Base-by-base conservation (phyloP, 2,888 invertebrate species). In the Campaea margaritaria region DNA sequence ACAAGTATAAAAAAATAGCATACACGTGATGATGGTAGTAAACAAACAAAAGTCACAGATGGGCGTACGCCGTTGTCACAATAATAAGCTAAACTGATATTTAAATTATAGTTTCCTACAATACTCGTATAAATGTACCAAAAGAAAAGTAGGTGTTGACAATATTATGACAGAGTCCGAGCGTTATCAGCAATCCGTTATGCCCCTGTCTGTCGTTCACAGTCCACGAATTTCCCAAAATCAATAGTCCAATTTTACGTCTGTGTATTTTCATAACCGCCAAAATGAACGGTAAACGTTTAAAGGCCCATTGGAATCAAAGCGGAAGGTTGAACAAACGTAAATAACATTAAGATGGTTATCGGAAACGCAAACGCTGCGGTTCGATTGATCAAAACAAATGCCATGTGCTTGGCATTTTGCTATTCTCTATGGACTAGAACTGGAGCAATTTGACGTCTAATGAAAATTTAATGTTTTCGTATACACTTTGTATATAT, bases 221-320 rank as follows among this genome's bases (percentile, higher is more conserved):
- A 36, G 58, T 47, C 11, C 34, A 16, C 34, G 50, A 41, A 50
- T 50, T 46, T 46, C 46, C 28, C 39, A 49, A 48, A 48, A 58
- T 58, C 53, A 53, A 49, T 58, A 49, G 39, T 52, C 48, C 39
- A 52, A 52, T 52, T 53, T 58, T 31, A 28, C 16, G 48, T 39
- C 31, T 48, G 47, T 48, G 28, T 53, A 51, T 47, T 58, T 41
- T 48, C 36, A 42, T 45, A 42, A 43, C 42, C 11, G 14, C 27
- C 43, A 49, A 58, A 53, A 21, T 48, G 48, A 54, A 49, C 53
- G 31, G 34, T 10, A 4, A 28, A 43, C 58, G 64, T 58, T 58
- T 56, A 76, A 67, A 59, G 10, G 15, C 44, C 55, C 48, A 52
- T 63, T 63, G 28, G 39, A 41, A 56, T 56, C 36, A 41, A 57